Conservation (phyloP, 1,140 invertebrate species). For the Araneus ventricosus region DNA sequence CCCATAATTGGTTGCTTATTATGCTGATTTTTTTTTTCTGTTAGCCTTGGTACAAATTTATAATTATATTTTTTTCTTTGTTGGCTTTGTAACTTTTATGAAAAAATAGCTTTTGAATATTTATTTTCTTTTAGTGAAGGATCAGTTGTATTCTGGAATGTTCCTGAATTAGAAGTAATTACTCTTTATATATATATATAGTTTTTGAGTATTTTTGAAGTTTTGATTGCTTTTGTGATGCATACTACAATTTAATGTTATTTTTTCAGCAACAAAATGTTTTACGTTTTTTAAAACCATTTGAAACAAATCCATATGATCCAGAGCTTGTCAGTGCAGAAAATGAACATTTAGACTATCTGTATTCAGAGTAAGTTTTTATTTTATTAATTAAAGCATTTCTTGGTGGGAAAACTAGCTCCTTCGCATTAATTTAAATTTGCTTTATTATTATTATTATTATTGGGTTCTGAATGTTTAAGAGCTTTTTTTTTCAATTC, state of each 20-base stretch:
- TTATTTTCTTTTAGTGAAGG: slow-evolving; percentile 85
- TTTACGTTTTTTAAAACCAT: slow-evolving; percentile 84
- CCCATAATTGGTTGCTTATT: no score
- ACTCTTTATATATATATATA: no score
- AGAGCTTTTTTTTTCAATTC: no score
- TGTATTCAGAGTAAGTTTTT: slow-evolving; percentile 84
- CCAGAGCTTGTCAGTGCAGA: slow-evolving; percentile 86
- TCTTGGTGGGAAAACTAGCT: no score
- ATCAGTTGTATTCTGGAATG: slow-evolving; percentile 95
- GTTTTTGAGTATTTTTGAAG: background rate
- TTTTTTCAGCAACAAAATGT: slow-evolving; percentile 84
- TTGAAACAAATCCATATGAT: slow-evolving; percentile 84
- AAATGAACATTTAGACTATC: slow-evolving; percentile 91
- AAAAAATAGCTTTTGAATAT: background rate
- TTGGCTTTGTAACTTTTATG: no score
- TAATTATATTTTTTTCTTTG: no score
- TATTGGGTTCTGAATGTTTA: no score
- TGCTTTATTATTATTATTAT: no score
- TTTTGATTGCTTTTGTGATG: background rate
- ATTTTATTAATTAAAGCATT: no score
- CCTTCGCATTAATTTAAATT: no score
- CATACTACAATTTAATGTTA: background rate
- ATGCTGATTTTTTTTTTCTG: no score
- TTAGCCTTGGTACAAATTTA: no score
- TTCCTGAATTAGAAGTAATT: slow-evolving; percentile 87